phyloP scores from a whole-genome alignment of 2,113 vertebrate species.

The Centropus unirufus region DNA sequence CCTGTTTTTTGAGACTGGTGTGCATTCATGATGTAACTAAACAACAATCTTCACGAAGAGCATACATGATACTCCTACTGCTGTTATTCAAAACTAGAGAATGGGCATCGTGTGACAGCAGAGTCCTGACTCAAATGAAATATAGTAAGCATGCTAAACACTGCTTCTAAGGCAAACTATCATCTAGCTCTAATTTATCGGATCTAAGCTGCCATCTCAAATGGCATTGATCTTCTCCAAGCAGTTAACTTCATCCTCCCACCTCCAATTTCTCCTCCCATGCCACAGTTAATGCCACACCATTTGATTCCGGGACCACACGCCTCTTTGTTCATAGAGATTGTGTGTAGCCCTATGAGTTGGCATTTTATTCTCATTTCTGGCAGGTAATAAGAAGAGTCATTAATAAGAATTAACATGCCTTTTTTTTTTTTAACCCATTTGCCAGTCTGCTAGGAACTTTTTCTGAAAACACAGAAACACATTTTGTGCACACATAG shows the following conservation, averaged over 20 bases:
- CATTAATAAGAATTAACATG: not conserved
- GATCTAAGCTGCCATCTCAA: not conserved
- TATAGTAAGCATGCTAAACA: accelerated
- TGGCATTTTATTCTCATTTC: not conserved
- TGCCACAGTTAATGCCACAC: not conserved
- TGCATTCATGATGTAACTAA: not conserved
- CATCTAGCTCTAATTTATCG: not conserved
- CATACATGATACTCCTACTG: not conserved
- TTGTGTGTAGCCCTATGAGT: accelerated
- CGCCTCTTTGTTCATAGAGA: not conserved
- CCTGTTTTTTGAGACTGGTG: not conserved
- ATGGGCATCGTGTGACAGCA: accelerated
- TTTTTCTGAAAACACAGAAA: not conserved
- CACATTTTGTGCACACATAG: not conserved
- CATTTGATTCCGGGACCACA: accelerated
- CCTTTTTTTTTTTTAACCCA: not conserved
- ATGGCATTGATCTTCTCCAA: not conserved
- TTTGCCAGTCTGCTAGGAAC: not conserved
- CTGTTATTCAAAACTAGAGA: not conserved
- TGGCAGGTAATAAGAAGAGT: not conserved
- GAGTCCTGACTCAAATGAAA: not conserved
- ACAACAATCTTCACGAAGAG: not conserved
- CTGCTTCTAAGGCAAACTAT: not conserved
- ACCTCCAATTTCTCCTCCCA: not conserved
- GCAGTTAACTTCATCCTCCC: not conserved